Conservation (phyloP, 1,140 invertebrate species). For the Ceratitis capitata region DNA sequence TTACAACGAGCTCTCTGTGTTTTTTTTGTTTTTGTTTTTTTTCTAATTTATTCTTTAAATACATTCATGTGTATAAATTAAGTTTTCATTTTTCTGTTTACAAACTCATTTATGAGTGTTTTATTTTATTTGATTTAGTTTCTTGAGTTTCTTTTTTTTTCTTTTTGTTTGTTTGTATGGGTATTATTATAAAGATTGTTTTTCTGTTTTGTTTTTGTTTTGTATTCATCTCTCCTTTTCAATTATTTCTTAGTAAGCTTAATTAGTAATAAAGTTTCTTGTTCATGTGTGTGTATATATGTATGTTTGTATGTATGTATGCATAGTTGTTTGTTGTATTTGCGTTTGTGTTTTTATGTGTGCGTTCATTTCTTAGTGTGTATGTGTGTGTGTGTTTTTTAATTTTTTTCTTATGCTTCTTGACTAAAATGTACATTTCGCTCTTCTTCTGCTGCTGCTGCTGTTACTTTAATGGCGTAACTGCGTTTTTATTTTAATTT, state of each 20-base stretch:
- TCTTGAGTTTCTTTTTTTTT: not conserved
- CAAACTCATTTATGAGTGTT: not conserved
- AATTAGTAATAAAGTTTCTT: slow-evolving; percentile 29
- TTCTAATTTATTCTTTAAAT: not conserved
- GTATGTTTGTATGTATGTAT: not conserved
- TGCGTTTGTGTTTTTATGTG: not conserved
- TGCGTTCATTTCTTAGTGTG: too few species aligned
- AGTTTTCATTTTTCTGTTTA: not conserved
- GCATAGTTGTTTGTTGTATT: not conserved
- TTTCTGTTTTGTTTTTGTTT: not conserved
- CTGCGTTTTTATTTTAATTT: too few species aligned
- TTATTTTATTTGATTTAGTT: not conserved
- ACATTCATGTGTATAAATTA: not conserved
- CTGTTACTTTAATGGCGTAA: not conserved
- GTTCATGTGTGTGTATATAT: not conserved
- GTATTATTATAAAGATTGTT: not conserved
- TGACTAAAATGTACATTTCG: slow-evolving; percentile 35
- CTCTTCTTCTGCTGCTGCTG: not conserved
- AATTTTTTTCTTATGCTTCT: not conserved
- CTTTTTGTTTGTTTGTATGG: not conserved
- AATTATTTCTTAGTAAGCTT: slow-evolving; percentile 17
- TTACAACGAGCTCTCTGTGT: not conserved
- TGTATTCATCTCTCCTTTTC: not conserved
- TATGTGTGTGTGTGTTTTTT: not conserved
- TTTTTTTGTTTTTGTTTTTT: not conserved